Evolutionary conservation across 2,797 vertebrate species (phyloP).

Genomic region (Phataginus tricuspis): DNA sequence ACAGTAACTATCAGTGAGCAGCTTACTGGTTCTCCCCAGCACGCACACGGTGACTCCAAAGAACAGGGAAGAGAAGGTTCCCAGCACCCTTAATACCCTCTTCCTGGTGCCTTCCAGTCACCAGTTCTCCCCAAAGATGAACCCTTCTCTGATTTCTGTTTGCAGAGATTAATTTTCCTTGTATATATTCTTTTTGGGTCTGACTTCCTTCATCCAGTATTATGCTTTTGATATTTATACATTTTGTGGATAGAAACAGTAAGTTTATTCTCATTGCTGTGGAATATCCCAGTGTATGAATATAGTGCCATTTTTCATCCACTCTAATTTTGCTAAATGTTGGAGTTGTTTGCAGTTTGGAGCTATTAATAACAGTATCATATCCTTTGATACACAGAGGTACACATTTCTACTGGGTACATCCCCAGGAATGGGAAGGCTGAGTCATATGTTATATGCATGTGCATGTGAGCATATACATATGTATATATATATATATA

Average conservation of each 20-base stretch:
- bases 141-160: not conserved
- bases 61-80: not conserved
- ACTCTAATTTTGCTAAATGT: not conserved
- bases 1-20: not conserved
- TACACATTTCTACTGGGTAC: not conserved
- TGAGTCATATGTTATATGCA: not conserved
- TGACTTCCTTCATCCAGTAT: not conserved
- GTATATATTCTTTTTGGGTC: not conserved
- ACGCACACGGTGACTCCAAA: not conserved
- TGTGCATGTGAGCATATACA: no score
- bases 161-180: not conserved
- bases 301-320: not conserved
- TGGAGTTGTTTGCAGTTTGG: not conserved
- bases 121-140: not conserved
- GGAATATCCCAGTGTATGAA: not conserved
- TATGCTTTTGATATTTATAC: not conserved
- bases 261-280: not conserved
- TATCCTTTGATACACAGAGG: not conserved
- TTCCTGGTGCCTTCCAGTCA: not conserved
- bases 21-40: not conserved
- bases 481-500: no score
- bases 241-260: not conserved
- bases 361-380: not conserved
- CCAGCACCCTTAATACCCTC: accelerated
- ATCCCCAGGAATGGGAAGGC: not conserved